Percentiles rank a stretch among this genome's conserved stretches.
Evolutionary conservation across 2,888 invertebrate species (phyloP).

Genomic region (Leptothorax acervorum): DNA sequence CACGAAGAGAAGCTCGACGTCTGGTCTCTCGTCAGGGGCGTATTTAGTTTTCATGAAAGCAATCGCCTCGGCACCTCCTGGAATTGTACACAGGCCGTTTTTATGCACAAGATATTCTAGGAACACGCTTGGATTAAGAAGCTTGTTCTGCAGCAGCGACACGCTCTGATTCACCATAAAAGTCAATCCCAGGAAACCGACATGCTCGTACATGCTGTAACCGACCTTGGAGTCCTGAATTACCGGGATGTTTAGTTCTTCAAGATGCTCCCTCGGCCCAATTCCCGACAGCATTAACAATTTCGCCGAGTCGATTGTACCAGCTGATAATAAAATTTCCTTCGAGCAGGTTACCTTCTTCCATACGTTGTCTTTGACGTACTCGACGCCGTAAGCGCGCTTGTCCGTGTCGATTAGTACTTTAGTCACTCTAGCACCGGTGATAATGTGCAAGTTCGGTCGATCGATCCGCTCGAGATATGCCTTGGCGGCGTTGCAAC

Average conservation of each 20-base stretch:
- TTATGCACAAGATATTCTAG: constrained; percentile 82
- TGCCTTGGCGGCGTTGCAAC: constrained; percentile 87
- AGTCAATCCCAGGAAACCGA: constrained; percentile 89
- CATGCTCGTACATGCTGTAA: constrained; percentile 89
- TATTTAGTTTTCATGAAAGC: constrained; percentile 85
- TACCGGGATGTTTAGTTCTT: constrained; percentile 87
- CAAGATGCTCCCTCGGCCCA: constrained; percentile 88
- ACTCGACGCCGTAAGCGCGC: constrained; percentile 82
- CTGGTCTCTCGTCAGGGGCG: constrained; percentile 81
- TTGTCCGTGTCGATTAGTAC: constrained; percentile 79
- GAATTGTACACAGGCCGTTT: constrained; percentile 83
- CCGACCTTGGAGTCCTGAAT: constrained; percentile 90
- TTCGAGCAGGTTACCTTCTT: constrained; percentile 87
- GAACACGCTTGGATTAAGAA: constrained; percentile 78
- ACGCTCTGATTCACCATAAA: constrained; percentile 88
- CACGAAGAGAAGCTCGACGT: constrained; percentile 86
- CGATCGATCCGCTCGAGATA: constrained; percentile 86
- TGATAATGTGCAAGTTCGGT: constrained; percentile 81
- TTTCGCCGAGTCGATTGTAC: constrained; percentile 93
- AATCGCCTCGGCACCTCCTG: constrained; percentile 85
- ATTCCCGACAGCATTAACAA: constrained; percentile 90
- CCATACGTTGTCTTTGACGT: constrained; percentile 87
- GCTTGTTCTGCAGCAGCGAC: constrained; percentile 85
- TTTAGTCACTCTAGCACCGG: constrained; percentile 79
- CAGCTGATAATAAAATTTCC: constrained; percentile 89